Evolutionary conservation across 2,113 vertebrate species (phyloP).

Genomic region (Triplophysa siluroides): DNA sequence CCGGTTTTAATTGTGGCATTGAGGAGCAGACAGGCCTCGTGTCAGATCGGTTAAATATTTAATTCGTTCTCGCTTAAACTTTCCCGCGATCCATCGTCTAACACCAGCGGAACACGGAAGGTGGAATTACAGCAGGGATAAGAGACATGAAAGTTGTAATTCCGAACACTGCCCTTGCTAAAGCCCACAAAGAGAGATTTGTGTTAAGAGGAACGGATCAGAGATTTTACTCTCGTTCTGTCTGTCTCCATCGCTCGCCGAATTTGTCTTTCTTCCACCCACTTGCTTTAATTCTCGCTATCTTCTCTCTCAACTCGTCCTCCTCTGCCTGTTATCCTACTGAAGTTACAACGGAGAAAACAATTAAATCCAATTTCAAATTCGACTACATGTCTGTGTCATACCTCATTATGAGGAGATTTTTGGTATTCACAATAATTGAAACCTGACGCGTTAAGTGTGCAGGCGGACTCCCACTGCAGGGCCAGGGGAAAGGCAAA

Average conservation of each 20-base stretch:
- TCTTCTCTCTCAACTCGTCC: constrained; percentile 1
- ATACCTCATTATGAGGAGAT: constrained; percentile 44
- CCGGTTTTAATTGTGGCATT: constrained; percentile 90
- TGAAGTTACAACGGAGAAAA: constrained; percentile 52
- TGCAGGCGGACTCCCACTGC: constrained; percentile 19
- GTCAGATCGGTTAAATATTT: constrained; percentile 78
- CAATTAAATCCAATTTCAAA: constrained; percentile 54
- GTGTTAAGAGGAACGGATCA: constrained; percentile 37
- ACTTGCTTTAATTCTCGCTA: not conserved
- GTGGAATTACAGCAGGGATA: constrained; percentile 51
- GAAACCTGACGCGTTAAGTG: constrained; percentile 42
- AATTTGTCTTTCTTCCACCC: constrained; percentile 22
- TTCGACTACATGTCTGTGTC: constrained; percentile 50
- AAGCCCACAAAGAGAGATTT: constrained; percentile 44
- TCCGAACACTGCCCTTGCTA: constrained; percentile 48
- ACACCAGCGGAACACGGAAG: constrained; percentile 36
- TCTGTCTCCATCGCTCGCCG: not conserved
- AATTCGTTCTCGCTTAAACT: constrained; percentile 69
- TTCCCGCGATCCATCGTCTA: constrained; percentile 62
- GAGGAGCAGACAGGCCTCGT: constrained; percentile 78
- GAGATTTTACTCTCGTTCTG: constrained; percentile 20
- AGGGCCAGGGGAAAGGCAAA: constrained; percentile 17
- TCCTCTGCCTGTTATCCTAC: constrained; percentile 19
- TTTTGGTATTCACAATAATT: constrained; percentile 54
- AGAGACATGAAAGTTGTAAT: constrained; percentile 54